Conservation (phyloP, 2,888 invertebrate genomes). For the Perizoma flavofasciatum region DNA sequence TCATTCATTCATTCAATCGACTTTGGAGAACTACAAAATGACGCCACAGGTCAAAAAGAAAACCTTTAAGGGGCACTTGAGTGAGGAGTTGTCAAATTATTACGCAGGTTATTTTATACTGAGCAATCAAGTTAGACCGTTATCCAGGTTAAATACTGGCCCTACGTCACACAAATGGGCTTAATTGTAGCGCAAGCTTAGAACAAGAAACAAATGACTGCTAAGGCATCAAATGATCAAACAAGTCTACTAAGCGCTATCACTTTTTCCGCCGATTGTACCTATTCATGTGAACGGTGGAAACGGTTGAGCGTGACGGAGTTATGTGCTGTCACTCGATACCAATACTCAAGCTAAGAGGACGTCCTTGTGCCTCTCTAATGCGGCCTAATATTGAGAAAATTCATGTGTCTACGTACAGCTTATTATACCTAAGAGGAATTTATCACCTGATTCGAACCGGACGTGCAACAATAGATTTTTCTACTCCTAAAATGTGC, state of each 20-base stretch:
- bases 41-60: too few relatives aligned
- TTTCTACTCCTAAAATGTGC: too few relatives aligned
- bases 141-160: too few relatives aligned
- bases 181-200: slow-evolving; percentile 1
- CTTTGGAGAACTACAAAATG: too few relatives aligned
- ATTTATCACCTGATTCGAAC: too few relatives aligned
- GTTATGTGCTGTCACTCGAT: slow-evolving; percentile 51
- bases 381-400: slow-evolving; percentile 33
- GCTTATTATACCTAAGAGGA: too few relatives aligned
- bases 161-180: neutral
- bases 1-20: too few relatives aligned
- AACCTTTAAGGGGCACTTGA: too few relatives aligned
- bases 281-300: slow-evolving; percentile 47
- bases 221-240: slow-evolving; percentile 14
- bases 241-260: slow-evolving; percentile 7
- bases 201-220: slow-evolving; percentile 20
- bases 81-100: too few relatives aligned
- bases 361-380: slow-evolving; percentile 62
- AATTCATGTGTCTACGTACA: neutral
- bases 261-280: slow-evolving; percentile 19
- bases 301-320: slow-evolving; percentile 58
- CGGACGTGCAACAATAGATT: too few relatives aligned
- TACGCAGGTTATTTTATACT: too few relatives aligned
- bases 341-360: slow-evolving; percentile 15
- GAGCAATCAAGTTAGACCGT: too few relatives aligned